A percentile compares a stretch with the other conserved stretches of the same genome.
phyloP scores from a whole-genome alignment of 1,140 invertebrate genomes.

The Sinella curviseta region DNA sequence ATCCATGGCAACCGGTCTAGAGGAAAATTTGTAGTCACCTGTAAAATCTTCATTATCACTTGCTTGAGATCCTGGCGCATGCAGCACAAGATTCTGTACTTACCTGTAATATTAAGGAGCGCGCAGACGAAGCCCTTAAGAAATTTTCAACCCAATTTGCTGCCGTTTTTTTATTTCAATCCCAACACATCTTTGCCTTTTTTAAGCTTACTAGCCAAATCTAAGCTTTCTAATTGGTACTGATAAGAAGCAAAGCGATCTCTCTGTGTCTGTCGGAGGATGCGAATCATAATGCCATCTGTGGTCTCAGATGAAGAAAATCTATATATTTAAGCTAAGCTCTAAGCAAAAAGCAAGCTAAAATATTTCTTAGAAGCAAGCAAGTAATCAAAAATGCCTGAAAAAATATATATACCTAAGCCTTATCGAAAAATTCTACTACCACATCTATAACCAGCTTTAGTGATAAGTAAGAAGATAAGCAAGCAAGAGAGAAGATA shows the following conservation, averaged over 20 bases:
- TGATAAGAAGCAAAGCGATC: neutral
- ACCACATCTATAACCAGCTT: too few species aligned
- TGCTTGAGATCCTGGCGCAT: too few species aligned
- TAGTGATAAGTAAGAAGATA: neutral
- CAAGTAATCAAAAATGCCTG: neutral
- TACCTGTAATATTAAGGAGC: too few species aligned
- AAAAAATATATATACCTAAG: too few species aligned
- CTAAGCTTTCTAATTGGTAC: neutral
- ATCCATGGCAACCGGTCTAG: too few species aligned
- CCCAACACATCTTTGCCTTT: neutral
- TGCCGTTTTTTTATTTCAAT: too few species aligned
- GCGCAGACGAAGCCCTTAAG: too few species aligned
- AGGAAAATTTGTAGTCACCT: neutral
- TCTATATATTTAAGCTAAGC: neutral
- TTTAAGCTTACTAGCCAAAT: neutral
- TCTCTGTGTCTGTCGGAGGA: neutral
- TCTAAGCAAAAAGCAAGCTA: neutral
- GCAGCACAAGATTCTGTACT: too few species aligned
- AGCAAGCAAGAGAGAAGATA: neutral
- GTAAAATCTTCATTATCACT: too few species aligned
- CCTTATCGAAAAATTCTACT: too few species aligned
- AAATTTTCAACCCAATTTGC: too few species aligned
- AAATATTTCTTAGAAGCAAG: neutral
- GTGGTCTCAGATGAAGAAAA: conserved; percentile 1
- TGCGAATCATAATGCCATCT: neutral